A percentile compares a stretch with the other conserved stretches of the same genome.
phyloP scores from a whole-genome alignment of 2,113 vertebrate species.

The Cyanocitta stelleri region DNA sequence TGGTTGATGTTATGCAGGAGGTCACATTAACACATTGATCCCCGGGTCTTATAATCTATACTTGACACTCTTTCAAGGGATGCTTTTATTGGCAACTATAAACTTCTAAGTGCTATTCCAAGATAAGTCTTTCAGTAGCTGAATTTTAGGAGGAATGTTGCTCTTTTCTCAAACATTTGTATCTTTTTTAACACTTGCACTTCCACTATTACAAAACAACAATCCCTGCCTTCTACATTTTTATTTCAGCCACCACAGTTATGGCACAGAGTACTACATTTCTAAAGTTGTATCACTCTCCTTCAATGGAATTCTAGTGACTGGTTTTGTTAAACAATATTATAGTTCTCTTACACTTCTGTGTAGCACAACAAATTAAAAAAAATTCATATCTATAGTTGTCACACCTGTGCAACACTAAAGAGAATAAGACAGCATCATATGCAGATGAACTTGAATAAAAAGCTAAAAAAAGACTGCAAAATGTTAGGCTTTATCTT shows the following conservation, averaged over 20 bases:
- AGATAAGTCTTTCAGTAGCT: background rate
- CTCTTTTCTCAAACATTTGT: background rate
- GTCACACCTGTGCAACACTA: fast-evolving
- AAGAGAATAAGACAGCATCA: background rate
- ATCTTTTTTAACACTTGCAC: background rate
- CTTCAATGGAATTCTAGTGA: background rate
- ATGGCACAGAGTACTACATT: background rate
- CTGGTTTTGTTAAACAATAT: background rate
- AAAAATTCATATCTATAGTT: background rate
- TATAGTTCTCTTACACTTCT: background rate
- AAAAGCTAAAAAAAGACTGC: background rate
- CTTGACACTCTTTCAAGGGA: background rate
- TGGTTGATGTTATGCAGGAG: background rate
- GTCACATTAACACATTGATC: background rate
- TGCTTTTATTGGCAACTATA: background rate
- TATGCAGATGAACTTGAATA: background rate
- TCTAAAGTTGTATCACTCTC: background rate
- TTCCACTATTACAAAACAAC: background rate
- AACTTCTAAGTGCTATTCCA: background rate
- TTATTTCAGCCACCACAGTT: background rate
- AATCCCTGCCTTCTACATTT: background rate
- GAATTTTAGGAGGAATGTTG: background rate
- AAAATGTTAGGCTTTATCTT: background rate
- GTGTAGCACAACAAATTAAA: background rate
- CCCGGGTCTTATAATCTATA: background rate